phyloP scores from a whole-genome alignment of 2,113 vertebrate species.

The Gyps fulvus region DNA sequence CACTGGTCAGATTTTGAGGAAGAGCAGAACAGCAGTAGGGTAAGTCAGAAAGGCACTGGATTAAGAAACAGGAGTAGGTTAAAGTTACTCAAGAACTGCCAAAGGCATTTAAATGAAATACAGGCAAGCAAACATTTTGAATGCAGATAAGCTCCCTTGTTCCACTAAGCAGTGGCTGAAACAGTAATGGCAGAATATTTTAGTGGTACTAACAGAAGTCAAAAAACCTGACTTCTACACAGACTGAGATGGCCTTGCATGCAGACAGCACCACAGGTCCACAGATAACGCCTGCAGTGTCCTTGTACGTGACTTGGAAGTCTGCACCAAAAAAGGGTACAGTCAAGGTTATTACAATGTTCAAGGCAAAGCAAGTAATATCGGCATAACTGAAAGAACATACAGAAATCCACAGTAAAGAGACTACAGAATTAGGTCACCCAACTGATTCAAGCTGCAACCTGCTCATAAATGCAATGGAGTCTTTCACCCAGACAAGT shows the following conservation, averaged over 20 bases:
- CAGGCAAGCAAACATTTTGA: not conserved
- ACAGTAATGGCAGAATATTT: not conserved
- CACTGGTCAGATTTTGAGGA: not conserved
- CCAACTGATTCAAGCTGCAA: not conserved
- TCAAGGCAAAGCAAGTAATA: not conserved
- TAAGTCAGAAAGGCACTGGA: not conserved
- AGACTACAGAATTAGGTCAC: not conserved
- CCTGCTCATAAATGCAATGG: not conserved
- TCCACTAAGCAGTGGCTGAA: not conserved
- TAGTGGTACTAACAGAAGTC: not conserved
- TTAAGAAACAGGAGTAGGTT: not conserved
- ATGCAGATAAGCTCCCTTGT: not conserved
- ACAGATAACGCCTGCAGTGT: not conserved
- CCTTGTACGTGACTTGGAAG: not conserved
- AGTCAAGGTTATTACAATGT: fast-evolving
- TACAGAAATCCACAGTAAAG: not conserved
- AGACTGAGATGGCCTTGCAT: not conserved
- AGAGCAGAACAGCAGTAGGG: not conserved
- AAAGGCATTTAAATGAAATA: not conserved
- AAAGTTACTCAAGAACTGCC: not conserved
- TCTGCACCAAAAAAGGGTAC: fast-evolving
- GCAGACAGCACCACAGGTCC: not conserved
- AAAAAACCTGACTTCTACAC: not conserved
- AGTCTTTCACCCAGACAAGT: not conserved
- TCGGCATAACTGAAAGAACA: not conserved